A percentile compares a stretch with the other conserved stretches of the same genome.
phyloP scores from a whole-genome alignment of 30 jellyfish, hydroid and myxozoan species.

The Nemopilema nomurai region DNA sequence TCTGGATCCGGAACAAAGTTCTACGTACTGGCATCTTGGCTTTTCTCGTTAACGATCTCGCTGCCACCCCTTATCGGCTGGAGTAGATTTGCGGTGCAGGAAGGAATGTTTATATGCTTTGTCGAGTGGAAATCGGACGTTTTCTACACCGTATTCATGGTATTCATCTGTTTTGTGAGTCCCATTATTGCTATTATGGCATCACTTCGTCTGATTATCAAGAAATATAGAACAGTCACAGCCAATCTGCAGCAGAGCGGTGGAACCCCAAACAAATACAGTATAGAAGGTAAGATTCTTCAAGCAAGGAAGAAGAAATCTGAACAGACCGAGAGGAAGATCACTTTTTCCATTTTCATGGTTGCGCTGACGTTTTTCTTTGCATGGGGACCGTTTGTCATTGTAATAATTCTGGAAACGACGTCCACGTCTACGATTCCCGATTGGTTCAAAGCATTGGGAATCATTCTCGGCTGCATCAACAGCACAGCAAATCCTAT shows the following conservation, averaged over 20 bases:
- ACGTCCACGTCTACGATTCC: conserved; percentile 16
- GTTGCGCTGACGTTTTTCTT: conserved; percentile 39
- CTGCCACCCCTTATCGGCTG: conserved; percentile 74
- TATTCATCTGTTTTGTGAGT: conserved; percentile 63
- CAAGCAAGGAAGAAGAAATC: conserved; percentile 2
- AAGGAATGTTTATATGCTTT: conserved; percentile 55
- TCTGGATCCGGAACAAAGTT: conserved; percentile 30
- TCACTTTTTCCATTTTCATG: conserved; percentile 45
- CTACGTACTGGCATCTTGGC: conserved; percentile 45
- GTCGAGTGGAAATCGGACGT: conserved; percentile 58
- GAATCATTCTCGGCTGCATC: conserved; percentile 47
- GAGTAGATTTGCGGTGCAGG: conserved; percentile 48
- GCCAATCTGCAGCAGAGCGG: not conserved
- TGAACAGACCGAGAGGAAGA: conserved; percentile 20
- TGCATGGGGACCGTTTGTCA: conserved; percentile 87
- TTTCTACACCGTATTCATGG: conserved; percentile 65
- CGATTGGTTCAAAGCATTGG: conserved; percentile 27
- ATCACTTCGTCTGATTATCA: conserved; percentile 22
- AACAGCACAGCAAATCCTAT: conserved; percentile 74
- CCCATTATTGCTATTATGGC: conserved; percentile 62
- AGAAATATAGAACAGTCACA: not conserved
- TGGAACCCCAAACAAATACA: not conserved
- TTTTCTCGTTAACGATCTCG: conserved; percentile 25
- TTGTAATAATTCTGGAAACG: conserved; percentile 49
- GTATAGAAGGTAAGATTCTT: not conserved